These are phyloP conservation scores for Chorisops tibialis DNA, from an alignment of 2,888 invertebrate genomes.

Conservation along the genomic window DNA sequence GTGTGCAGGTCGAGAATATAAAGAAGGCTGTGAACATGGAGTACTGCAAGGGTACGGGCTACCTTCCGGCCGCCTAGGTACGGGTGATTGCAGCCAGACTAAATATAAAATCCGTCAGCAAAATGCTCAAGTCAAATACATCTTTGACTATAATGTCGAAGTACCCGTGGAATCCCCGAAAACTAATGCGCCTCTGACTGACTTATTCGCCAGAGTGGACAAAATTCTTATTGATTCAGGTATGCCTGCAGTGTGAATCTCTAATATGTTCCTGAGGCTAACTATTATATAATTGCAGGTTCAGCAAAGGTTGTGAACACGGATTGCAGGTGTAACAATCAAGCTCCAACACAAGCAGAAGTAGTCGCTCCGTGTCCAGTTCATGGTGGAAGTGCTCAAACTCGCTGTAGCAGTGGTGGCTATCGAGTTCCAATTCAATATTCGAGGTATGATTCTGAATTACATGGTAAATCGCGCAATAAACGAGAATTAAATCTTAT, in stretches of 20 bases:
- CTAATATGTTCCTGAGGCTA: neutral
- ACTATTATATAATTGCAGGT: neutral
- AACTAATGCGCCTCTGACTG: neutral
- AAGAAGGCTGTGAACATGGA: conserved; percentile 6
- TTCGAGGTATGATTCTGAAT: no score
- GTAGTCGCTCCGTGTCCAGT: conserved; percentile 1
- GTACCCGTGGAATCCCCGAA: neutral
- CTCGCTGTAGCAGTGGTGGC: no score
- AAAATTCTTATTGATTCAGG: conserved; percentile 9
- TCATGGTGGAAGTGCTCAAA: neutral
- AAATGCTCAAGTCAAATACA: conserved; percentile 5
- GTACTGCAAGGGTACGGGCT: neutral
- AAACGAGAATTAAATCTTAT: no score
- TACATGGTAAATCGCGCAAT: no score
- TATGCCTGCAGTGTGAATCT: neutral
- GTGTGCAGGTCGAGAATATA: neutral
- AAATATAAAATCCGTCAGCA: neutral
- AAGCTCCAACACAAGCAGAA: neutral
- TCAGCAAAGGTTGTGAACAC: conserved; percentile 6
- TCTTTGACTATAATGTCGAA: conserved; percentile 13
- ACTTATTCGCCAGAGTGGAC: conserved; percentile 2
- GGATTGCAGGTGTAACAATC: neutral
- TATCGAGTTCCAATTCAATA: no score
- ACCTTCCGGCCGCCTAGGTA: neutral
- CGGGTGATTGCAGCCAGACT: neutral